phyloP scores from a whole-genome alignment of 2,888 invertebrate species.

The Pollenia angustigena region DNA sequence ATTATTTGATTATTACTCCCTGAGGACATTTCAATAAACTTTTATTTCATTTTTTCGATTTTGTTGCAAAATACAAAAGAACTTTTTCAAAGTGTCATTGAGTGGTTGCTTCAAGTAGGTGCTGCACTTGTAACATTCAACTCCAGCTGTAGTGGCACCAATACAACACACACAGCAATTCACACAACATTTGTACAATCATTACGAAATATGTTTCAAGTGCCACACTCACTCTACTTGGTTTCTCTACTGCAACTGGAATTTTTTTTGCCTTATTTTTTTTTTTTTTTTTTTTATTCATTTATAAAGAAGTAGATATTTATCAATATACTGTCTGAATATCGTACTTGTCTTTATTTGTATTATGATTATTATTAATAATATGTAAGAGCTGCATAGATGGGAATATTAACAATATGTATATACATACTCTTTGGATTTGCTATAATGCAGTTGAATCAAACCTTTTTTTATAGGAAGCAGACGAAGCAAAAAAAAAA shows the following conservation, averaged over 20 bases:
- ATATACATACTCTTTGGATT: background rate
- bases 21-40: conserved; percentile 12
- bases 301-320: conserved; percentile 38
- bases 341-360: conserved; percentile 61
- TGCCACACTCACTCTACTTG: conserved; percentile 61
- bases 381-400: conserved; percentile 34
- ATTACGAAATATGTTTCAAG: conserved; percentile 64
- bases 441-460: conserved; percentile 4
- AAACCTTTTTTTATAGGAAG: background rate
- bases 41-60: background rate
- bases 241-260: conserved; percentile 32
- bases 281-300: conserved; percentile 21
- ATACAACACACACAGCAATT: background rate
- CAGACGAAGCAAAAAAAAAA: no score
- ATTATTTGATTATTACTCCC: conserved; percentile 45
- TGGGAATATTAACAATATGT: conserved; percentile 9
- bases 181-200: conserved; percentile 17
- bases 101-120: conserved; percentile 65
- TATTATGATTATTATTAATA: conserved; percentile 56
- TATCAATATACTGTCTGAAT: conserved; percentile 60
- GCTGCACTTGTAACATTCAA: conserved; percentile 62
- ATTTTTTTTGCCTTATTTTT: background rate
- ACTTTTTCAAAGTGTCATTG: conserved; percentile 62
- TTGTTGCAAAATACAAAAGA: conserved; percentile 62
- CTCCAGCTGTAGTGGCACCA: conserved; percentile 47